phyloP scores from a whole-genome alignment of 2,888 invertebrate species.

The Panopea generosa region DNA sequence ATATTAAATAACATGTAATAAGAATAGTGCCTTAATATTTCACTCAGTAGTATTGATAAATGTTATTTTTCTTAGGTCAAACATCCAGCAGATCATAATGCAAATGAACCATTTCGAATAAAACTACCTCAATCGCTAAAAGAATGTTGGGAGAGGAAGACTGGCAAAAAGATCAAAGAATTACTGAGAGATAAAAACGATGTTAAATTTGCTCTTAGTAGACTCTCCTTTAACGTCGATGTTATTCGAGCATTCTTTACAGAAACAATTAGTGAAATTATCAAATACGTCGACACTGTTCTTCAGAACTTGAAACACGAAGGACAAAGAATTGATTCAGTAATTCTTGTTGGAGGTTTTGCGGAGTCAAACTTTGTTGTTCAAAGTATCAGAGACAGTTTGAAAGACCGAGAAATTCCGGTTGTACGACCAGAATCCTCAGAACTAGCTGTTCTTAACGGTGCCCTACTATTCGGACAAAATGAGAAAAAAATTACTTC shows the following conservation, averaged over 20 bases:
- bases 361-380: constrained; percentile 42
- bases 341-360: constrained; percentile 47
- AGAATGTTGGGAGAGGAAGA: constrained; percentile 17
- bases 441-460: constrained; percentile 43
- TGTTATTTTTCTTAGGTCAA: constrained; percentile 3
- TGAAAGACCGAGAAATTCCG: constrained; percentile 27
- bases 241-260: constrained; percentile 22
- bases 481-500: constrained; percentile 49
- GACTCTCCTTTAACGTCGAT: constrained; percentile 17
- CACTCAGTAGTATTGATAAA: no score
- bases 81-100: background rate
- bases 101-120: constrained; percentile 9
- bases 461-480: constrained; percentile 51
- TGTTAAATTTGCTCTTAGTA: constrained; percentile 17
- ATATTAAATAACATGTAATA: no score
- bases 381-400: constrained; percentile 17
- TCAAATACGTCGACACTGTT: constrained; percentile 15
- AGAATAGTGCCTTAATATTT: no score
- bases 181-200: constrained; percentile 15
- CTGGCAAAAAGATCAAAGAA: constrained; percentile 5
- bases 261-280: constrained; percentile 30
- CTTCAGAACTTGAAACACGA: background rate
- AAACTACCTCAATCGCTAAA: constrained; percentile 25
- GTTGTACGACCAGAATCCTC: constrained; percentile 34
- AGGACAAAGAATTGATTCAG: constrained; percentile 27